Percentiles rank a stretch among this genome's conserved stretches.
Evolutionary conservation across 2,888 invertebrate genomes (phyloP).

Genomic region (Teleogryllus oceanicus): DNA sequence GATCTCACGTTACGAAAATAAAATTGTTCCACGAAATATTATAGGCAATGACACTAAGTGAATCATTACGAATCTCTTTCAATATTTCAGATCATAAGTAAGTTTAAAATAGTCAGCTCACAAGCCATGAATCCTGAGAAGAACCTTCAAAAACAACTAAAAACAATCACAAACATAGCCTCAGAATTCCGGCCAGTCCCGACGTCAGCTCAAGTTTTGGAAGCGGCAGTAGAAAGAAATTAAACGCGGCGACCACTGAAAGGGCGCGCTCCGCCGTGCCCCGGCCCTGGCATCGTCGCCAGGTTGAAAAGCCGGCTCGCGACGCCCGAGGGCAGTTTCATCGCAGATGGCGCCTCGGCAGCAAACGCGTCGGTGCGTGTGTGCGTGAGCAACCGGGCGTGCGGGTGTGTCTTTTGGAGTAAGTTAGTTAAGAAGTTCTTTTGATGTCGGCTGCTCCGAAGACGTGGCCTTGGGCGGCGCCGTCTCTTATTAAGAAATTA

Average conservation of each 20-base stretch:
- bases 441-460: slow-evolving; percentile 3
- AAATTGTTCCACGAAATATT: no score
- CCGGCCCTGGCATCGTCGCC: not conserved
- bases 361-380: not conserved
- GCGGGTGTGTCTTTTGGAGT: not conserved
- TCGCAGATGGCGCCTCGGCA: no score
- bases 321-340: no score
- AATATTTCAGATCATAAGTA: no score
- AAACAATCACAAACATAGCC: no score
- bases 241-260: not conserved
- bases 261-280: not conserved
- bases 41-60: no score
- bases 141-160: no score
- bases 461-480: not conserved
- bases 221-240: not conserved
- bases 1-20: no score
- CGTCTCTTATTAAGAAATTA: slow-evolving; percentile 10
- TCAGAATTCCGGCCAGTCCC: no score
- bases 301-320: not conserved
- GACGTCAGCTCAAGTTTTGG: not conserved
- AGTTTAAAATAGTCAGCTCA: no score
- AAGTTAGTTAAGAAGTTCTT: slow-evolving; percentile 9
- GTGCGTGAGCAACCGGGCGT: not conserved
- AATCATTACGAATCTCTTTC: no score
- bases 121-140: no score